These are phyloP conservation scores for Podabrus alpinus DNA, from an alignment of 2,888 invertebrate genomes.

Conservation along the genomic window DNA sequence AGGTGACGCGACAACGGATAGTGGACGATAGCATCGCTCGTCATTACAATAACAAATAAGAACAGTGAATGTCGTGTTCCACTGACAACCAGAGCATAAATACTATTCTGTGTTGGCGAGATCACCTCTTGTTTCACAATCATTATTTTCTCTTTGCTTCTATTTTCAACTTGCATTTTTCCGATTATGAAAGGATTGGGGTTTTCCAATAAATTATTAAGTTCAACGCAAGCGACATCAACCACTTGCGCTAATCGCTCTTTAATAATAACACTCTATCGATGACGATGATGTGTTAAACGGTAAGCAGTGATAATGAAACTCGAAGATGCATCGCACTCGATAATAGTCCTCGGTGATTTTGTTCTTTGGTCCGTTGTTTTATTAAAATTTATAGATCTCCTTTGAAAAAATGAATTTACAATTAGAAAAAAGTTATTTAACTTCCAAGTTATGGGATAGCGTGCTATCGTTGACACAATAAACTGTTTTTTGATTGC, in stretches of 20 bases:
- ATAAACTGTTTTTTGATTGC: not conserved
- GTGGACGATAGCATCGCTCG: conserved; percentile 52
- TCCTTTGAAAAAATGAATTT: not conserved
- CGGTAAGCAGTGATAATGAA: too few relatives aligned
- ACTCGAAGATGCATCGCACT: too few relatives aligned
- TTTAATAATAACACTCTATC: not conserved
- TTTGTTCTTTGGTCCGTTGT: too few relatives aligned
- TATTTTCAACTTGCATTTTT: conserved; percentile 14
- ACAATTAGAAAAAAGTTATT: not conserved
- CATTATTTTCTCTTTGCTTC: conserved; percentile 26
- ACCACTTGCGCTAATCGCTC: not conserved
- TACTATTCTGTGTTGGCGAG: conserved; percentile 42
- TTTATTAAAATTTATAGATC: not conserved
- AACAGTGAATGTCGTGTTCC: conserved; percentile 51
- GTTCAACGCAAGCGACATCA: not conserved
- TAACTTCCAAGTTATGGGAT: not conserved
- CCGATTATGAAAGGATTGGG: not conserved
- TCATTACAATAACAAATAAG: conserved; percentile 58
- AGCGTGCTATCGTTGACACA: not conserved
- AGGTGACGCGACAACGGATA: conserved; percentile 51
- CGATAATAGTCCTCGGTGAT: too few relatives aligned
- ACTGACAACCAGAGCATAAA: conserved; percentile 49
- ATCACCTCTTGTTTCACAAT: conserved; percentile 28
- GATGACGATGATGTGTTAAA: too few relatives aligned
- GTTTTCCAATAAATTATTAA: not conserved